Conservation (phyloP, 2,888 invertebrate genomes). For the Callimorpha dominula region DNA sequence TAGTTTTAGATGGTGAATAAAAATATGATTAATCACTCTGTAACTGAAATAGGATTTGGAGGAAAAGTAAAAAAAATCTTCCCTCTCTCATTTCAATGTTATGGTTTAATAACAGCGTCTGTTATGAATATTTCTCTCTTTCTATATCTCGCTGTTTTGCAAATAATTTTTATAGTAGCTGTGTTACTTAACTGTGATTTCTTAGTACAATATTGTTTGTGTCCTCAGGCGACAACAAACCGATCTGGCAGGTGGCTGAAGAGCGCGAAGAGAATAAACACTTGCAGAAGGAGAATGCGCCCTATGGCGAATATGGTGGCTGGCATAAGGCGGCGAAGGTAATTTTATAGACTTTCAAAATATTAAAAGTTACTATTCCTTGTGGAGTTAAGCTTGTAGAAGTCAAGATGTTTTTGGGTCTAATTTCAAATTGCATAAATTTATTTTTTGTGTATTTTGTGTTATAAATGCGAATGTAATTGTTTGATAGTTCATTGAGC, state of each 20-base stretch:
- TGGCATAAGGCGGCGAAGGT: constrained; percentile 99
- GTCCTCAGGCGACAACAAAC: constrained; percentile 94
- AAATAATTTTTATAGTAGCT: background rate
- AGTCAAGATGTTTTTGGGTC: too few relatives aligned
- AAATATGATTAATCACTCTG: background rate
- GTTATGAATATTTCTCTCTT: too few relatives aligned
- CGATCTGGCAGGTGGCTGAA: constrained; percentile 99
- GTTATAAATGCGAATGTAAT: too few relatives aligned
- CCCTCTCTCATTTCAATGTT: background rate
- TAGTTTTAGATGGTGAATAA: background rate
- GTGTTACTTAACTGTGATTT: background rate
- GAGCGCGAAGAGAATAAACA: constrained; percentile 99
- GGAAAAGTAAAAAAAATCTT: background rate
- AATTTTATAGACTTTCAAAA: background rate
- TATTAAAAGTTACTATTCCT: too few relatives aligned
- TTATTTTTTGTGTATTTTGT: too few relatives aligned
- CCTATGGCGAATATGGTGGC: constrained; percentile 96
- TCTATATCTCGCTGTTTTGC: background rate
- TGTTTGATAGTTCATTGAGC: too few relatives aligned
- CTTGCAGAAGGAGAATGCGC: constrained; percentile 94
- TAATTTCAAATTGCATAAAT: too few relatives aligned
- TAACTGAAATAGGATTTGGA: background rate
- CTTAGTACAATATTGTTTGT: background rate
- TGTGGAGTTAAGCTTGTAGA: too few relatives aligned
- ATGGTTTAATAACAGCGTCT: too few relatives aligned